Conservation (phyloP, 2,113 vertebrate genomes). For the Colistium nudipinnis region DNA sequence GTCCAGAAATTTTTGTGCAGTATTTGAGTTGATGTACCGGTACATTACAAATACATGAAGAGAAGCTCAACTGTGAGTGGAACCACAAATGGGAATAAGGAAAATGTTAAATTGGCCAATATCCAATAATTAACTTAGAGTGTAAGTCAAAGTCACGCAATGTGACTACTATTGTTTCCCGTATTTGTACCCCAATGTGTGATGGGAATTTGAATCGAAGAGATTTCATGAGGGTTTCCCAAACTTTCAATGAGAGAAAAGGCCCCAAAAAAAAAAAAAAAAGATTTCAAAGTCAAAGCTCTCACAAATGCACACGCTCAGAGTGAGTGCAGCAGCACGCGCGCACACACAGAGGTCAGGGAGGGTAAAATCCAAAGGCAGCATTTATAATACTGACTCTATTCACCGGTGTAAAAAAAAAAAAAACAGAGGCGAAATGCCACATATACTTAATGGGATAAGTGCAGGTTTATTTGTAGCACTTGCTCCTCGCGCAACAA, state of each 20-base stretch:
- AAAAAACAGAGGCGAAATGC: conserved; percentile 14
- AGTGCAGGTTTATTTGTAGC: background rate
- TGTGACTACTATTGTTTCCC: too few species aligned
- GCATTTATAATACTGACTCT: conserved; percentile 4
- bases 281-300: background rate
- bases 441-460: conserved; percentile 10
- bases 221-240: too few species aligned
- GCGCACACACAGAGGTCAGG: conserved; percentile 7
- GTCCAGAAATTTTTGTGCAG: too few species aligned
- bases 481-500: background rate
- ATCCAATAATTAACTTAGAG: too few species aligned
- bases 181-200: background rate
- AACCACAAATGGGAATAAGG: too few species aligned
- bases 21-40: too few species aligned
- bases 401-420: background rate
- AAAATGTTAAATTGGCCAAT: too few species aligned
- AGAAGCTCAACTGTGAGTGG: too few species aligned
- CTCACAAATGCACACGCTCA: background rate
- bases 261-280: background rate
- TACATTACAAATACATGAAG: too few species aligned
- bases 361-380: background rate
- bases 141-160: too few species aligned
- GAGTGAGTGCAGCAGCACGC: background rate
- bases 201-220: background rate
- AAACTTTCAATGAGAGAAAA: too few species aligned